Conservation (phyloP, 2,797 vertebrate species). For the Prionace glauca region DNA sequence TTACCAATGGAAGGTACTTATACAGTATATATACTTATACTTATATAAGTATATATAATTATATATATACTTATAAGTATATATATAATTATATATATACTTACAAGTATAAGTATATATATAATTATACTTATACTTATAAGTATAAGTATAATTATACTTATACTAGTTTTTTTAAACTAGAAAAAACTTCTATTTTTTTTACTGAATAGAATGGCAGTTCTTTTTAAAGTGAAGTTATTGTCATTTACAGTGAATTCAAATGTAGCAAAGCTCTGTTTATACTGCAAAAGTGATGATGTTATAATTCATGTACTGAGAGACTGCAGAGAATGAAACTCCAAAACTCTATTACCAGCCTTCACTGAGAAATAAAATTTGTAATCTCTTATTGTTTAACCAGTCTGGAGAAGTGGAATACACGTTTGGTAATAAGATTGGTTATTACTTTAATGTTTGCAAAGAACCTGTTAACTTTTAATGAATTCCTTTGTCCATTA, state of each 20-base stretch:
- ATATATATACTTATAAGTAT: no score
- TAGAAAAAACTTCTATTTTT: neutral
- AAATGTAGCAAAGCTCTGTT: neutral
- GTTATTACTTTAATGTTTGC: neutral
- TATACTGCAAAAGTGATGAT: neutral
- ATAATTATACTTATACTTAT: no score
- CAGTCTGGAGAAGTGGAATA: neutral
- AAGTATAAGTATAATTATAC: no score
- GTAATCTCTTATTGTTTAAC: neutral
- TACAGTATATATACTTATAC: no score
- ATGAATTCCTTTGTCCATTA: neutral
- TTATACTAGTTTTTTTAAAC: no score
- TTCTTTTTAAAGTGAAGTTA: neutral
- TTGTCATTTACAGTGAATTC: neutral
- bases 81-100: no score
- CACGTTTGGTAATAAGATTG: slow-evolving; percentile 13
- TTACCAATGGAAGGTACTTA: neutral
- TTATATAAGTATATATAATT: no score
- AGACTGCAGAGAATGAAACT: neutral
- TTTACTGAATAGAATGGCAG: neutral
- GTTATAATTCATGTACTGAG: neutral
- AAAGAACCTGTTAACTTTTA: neutral
- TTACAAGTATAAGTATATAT: no score
- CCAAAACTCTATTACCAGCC: neutral
- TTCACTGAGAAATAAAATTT: slow-evolving; percentile 12